These are phyloP conservation scores for Selene dorsalis DNA, from an alignment of 2,797 vertebrate genomes.

Conservation along the genomic window DNA sequence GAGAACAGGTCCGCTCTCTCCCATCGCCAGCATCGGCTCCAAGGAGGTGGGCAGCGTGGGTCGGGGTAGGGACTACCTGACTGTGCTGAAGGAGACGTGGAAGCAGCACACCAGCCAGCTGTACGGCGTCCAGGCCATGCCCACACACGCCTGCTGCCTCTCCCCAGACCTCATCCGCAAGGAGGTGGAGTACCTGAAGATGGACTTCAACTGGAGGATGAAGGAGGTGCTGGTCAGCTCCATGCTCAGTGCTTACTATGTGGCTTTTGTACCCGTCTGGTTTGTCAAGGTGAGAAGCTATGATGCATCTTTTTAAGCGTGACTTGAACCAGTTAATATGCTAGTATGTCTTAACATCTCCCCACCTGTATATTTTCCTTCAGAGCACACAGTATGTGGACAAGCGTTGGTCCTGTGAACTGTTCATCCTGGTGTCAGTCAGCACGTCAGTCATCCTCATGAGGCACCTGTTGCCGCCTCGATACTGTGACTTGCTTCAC, in stretches of 20 bases:
- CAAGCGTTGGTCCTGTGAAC: constrained; percentile 98
- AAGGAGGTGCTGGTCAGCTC: constrained; percentile 99
- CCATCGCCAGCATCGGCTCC: constrained; percentile 89
- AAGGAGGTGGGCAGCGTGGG: constrained; percentile 86
- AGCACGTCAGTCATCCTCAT: constrained; percentile 97
- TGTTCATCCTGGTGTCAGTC: constrained; percentile 97
- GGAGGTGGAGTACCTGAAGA: constrained; percentile 97
- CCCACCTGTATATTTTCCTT: not conserved
- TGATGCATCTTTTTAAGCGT: fast-evolving
- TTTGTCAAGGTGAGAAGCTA: constrained; percentile 92
- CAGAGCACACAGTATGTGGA: constrained; percentile 99
- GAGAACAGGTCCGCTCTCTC: constrained; percentile 86
- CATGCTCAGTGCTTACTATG: constrained; percentile 98
- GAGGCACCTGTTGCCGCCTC: constrained; percentile 93
- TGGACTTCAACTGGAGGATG: constrained; percentile 99
- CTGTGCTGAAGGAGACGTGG: constrained; percentile 95
- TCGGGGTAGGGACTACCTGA: constrained; percentile 91
- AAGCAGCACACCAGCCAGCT: constrained; percentile 96
- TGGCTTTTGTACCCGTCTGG: constrained; percentile 98
- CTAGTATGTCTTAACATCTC: not conserved
- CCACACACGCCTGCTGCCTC: constrained; percentile 97
- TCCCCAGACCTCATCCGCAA: constrained; percentile 97
- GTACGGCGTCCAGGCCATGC: constrained; percentile 92
- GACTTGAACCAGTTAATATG: not conserved
- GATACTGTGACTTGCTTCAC: constrained; percentile 97